Conservation (phyloP, 2,797 vertebrate genomes). For the Pipistrellus nathusii region DNA sequence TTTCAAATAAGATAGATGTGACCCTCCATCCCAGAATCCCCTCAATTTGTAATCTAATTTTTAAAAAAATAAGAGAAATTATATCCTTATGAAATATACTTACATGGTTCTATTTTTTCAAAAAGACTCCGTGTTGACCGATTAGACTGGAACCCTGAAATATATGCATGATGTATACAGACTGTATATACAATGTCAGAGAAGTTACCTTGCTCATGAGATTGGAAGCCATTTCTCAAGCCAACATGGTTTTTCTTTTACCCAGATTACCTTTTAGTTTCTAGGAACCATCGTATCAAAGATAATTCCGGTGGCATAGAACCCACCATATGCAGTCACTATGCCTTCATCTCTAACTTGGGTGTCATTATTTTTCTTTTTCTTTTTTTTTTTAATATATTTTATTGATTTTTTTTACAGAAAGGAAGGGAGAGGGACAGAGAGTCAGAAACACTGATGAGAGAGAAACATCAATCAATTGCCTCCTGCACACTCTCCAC, state of each 20-base stretch:
- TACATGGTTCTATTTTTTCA: neutral
- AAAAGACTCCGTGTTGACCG: neutral
- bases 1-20: neutral
- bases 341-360: neutral
- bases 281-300: neutral
- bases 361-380: neutral
- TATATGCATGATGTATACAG: neutral
- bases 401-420: too few relatives aligned
- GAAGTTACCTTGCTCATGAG: neutral
- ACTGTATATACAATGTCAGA: neutral
- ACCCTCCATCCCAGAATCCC: neutral
- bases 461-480: too few relatives aligned
- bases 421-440: too few relatives aligned
- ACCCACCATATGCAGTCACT: neutral
- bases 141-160: neutral
- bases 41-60: neutral
- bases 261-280: constrained; percentile 11
- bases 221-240: constrained; percentile 9
- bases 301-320: neutral
- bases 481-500: too few relatives aligned
- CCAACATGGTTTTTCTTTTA: neutral
- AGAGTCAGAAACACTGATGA: too few relatives aligned
- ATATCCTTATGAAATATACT: neutral
- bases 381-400: neutral
- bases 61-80: neutral